phyloP scores from a whole-genome alignment of 2,888 invertebrate species.

The Phyllotreta striolata region DNA sequence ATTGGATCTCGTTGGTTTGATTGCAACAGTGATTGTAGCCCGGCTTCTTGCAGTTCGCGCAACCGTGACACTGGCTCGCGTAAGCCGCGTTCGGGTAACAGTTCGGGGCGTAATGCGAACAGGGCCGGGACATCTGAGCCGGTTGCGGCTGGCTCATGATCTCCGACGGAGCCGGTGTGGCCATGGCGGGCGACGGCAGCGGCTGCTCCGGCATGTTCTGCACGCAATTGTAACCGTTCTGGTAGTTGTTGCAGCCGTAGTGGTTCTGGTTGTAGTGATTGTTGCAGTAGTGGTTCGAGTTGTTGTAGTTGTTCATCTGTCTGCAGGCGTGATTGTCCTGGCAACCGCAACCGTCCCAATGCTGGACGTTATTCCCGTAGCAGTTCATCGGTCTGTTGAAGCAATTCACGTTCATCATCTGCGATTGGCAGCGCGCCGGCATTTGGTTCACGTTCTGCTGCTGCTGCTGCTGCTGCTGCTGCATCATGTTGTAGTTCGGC shows the following conservation, averaged over 20 bases:
- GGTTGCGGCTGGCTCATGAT: slow-evolving; percentile 54
- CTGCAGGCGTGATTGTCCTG: slow-evolving; percentile 49
- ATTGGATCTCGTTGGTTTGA: slow-evolving; percentile 62
- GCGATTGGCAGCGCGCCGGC: slow-evolving; percentile 52
- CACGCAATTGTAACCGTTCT: slow-evolving; percentile 48
- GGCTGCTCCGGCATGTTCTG: slow-evolving; percentile 53
- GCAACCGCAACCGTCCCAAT: slow-evolving; percentile 50
- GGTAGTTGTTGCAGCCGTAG: slow-evolving; percentile 47
- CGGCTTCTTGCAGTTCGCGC: slow-evolving; percentile 50
- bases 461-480: slow-evolving; percentile 45
- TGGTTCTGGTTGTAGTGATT: slow-evolving; percentile 52
- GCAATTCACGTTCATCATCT: slow-evolving; percentile 48
- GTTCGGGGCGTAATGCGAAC: slow-evolving; percentile 49
- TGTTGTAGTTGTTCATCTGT: slow-evolving; percentile 45
- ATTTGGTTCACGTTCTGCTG: slow-evolving; percentile 45
- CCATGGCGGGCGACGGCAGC: slow-evolving; percentile 57
- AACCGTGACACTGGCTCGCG: slow-evolving; percentile 46
- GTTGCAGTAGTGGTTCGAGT: slow-evolving; percentile 47
- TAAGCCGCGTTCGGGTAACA: slow-evolving; percentile 43
- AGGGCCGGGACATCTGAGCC: slow-evolving; percentile 57
- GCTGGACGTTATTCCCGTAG: slow-evolving; percentile 46
- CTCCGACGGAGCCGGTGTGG: slow-evolving; percentile 56
- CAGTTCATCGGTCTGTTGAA: slow-evolving; percentile 50
- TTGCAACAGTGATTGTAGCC: slow-evolving; percentile 46
- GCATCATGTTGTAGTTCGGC: slow-evolving; percentile 49